Evolutionary conservation across 2,888 invertebrate species (phyloP), one percentile per base, ranked within the genome.

Genomic region (Lucinisca nassula): DNA sequence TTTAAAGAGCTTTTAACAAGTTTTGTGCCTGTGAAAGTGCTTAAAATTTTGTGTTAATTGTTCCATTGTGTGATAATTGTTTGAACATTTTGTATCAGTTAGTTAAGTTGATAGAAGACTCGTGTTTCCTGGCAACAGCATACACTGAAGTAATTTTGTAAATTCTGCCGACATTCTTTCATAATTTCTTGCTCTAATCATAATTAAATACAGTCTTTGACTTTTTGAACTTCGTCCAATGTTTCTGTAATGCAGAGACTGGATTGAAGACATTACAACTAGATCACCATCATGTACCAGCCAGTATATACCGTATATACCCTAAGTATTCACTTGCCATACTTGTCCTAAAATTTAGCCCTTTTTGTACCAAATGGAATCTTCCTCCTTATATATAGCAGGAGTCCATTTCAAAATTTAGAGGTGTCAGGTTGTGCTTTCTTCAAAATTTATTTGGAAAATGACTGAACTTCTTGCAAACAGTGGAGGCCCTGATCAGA

Each of bases 11-110:
- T 67, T 67, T 67, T 67, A 67, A 67, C 67, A 67, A 67, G 35
- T 67, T 35, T 67, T 67, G 67, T 32, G 67, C 35, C 35, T 67
- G 67, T 35, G 30, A 35, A 67, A 67, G 35, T 67, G 67, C 67
- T 67, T 67, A 67, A 67, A 45, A 67, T 32, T 35, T 67, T 17
- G 17, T 35, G 67, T 67, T 67, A 67, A 67, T 67, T 67, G 30
- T 67, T 35, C 67, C 35, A 30, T 67, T 67, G 67, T 67, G 67
- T 67, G 67, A 3, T 61, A 61, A 61, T 61, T 61, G 61, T 61
- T 61, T 30, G 30, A 61, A 61, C 61, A 61, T 61, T 61, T 61
- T 61, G 61, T 61, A 61, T 61, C 61, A 61, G 61, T 61, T 61
- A 61, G 61, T 61, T 61, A 30, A 21, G 27, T 30, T 61, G 61